Conservation (phyloP, 2,113 vertebrate genomes). For the Ageneiosus marmoratus region DNA sequence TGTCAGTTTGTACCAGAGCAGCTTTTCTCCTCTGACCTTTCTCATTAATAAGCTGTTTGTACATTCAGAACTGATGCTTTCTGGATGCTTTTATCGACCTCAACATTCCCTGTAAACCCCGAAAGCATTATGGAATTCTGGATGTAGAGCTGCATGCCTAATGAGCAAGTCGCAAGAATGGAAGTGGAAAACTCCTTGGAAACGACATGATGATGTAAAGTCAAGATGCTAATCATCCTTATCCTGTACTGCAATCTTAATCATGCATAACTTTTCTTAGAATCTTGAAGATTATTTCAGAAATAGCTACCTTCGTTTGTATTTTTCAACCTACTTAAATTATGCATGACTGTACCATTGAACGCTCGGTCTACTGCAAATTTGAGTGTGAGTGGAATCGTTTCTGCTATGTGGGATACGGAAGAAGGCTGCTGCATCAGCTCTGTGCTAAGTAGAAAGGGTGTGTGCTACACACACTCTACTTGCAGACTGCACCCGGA, state of each 20-base stretch:
- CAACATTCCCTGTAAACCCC: neutral
- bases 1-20: neutral
- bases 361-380: neutral
- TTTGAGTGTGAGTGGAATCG: neutral
- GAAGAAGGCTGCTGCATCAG: constrained; percentile 47
- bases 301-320: neutral
- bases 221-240: neutral
- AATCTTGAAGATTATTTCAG: neutral
- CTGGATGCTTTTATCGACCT: neutral
- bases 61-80: neutral
- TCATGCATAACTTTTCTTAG: neutral
- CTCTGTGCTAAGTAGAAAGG: constrained; percentile 64
- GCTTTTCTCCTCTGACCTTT: neutral
- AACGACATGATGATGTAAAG: neutral
- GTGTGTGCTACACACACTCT: constrained; percentile 23
- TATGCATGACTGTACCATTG: neutral
- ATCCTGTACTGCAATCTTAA: neutral
- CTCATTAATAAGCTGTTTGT: neutral
- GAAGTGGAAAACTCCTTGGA: neutral
- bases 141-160: neutral
- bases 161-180: neutral
- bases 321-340: too few relatives aligned
- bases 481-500: constrained; percentile 59
- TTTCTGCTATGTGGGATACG: neutral
- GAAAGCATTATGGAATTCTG: neutral